Evolutionary conservation across 1,140 invertebrate species (phyloP).

Genomic region (Megalopta genalis): DNA sequence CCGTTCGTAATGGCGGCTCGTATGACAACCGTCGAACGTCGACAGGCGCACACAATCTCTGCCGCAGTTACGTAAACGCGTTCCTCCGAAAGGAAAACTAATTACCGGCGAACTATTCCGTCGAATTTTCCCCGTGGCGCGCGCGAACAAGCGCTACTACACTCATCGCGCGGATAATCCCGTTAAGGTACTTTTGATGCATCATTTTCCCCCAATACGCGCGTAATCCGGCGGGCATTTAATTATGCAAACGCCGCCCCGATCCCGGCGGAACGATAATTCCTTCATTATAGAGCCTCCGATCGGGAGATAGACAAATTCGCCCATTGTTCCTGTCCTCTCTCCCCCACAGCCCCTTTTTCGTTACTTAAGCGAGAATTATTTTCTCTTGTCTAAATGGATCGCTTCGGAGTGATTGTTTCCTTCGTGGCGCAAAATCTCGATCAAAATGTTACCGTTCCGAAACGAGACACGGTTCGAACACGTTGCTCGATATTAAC

Average conservation of each 20-base stretch:
- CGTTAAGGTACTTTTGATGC: conserved; percentile 13
- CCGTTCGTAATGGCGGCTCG: no score
- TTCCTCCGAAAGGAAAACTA: conserved; percentile 29
- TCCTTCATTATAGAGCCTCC: no score
- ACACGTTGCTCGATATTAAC: no score
- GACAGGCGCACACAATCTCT: neutral
- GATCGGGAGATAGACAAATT: no score
- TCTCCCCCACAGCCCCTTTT: no score
- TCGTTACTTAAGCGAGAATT: no score
- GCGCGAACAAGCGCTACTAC: neutral
- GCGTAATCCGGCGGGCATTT: conserved; percentile 6
- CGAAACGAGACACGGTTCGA: no score
- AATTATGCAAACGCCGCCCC: neutral
- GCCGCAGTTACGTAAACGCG: conserved; percentile 26
- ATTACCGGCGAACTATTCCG: conserved; percentile 28
- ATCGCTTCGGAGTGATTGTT: no score
- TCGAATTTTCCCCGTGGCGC: conserved; percentile 4
- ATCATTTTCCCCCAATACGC: conserved; percentile 2
- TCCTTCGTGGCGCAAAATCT: no score
- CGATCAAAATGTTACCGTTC: no score
- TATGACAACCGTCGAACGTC: neutral
- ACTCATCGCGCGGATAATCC: neutral
- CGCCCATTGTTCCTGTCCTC: no score
- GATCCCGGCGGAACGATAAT: neutral
- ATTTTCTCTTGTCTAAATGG: no score